A percentile compares a stretch with the other conserved stretches of the same genome.
Conservation (phyloP, 2,888 invertebrate species). For the Pediacus dermestoides region DNA sequence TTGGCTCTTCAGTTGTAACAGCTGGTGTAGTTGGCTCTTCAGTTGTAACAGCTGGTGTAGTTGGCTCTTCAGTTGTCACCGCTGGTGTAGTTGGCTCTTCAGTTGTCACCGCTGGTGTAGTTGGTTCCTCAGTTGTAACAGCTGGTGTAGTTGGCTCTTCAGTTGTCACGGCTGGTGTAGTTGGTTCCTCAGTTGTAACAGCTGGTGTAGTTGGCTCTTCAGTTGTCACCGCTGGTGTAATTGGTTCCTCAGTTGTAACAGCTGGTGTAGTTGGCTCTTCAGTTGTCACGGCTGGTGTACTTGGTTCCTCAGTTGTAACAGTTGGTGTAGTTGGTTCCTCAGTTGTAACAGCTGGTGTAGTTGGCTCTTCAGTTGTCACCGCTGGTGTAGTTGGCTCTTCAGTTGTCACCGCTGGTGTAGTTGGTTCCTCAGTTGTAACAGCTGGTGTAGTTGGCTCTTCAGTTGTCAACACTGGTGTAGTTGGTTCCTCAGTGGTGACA, state of each 20-base stretch:
- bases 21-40: neutral
- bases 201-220: neutral
- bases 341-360: conserved; percentile 16
- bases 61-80: neutral
- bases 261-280: conserved; percentile 11
- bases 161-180: conserved; percentile 1
- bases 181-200: conserved; percentile 16
- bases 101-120: conserved; percentile 1
- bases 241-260: conserved; percentile 6
- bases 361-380: neutral
- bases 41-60: conserved; percentile 16
- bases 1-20: conserved; percentile 37
- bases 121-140: conserved; percentile 26
- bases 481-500: conserved; percentile 16
- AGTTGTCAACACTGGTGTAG: neutral
- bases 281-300: conserved; percentile 30
- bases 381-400: conserved; percentile 7
- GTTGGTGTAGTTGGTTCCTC: neutral
- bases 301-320: conserved; percentile 37
- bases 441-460: conserved; percentile 43
- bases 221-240: conserved; percentile 5
- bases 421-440: conserved; percentile 26
- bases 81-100: conserved; percentile 7
- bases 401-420: conserved; percentile 1
- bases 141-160: conserved; percentile 43